These are phyloP conservation scores for Chaetodon trifasciatus DNA, from an alignment of 2,797 vertebrate species.

Conservation along the genomic window DNA sequence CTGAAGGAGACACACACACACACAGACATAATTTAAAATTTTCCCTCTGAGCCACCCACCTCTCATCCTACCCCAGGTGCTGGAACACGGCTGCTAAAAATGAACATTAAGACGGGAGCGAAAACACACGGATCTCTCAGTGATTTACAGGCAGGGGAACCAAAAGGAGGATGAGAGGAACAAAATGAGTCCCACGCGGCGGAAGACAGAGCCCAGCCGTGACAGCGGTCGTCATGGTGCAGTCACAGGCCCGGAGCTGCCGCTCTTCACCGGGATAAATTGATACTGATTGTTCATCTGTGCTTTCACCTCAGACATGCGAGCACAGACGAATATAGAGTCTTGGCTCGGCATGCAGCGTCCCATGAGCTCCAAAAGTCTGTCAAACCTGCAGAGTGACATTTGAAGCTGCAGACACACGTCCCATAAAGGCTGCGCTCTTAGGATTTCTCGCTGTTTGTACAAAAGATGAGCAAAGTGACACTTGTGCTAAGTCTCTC, in stretches of 20 bases:
- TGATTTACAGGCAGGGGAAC: slow-evolving; percentile 41
- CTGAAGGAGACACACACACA: slow-evolving; percentile 25
- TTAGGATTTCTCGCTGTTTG: neutral
- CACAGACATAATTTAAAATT: slow-evolving; percentile 17
- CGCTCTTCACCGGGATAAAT: slow-evolving; percentile 42
- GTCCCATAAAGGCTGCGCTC: neutral
- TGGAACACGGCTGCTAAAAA: slow-evolving; percentile 59
- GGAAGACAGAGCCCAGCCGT: slow-evolving; percentile 60
- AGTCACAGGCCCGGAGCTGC: slow-evolving; percentile 52
- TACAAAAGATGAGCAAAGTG: no score
- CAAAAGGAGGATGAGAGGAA: no score
- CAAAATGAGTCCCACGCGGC: slow-evolving; percentile 66
- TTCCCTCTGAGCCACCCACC: slow-evolving; percentile 47
- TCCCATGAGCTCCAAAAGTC: neutral
- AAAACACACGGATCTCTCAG: slow-evolving; percentile 43
- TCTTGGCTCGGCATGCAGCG: neutral
- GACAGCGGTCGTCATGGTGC: slow-evolving; percentile 72
- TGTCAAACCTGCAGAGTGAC: neutral
- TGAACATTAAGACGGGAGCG: slow-evolving; percentile 55
- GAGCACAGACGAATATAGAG: slow-evolving; percentile 5
- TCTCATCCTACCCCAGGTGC: slow-evolving; percentile 68
- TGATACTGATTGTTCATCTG: slow-evolving; percentile 46
- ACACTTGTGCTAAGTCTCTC: neutral
- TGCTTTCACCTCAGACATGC: slow-evolving; percentile 32
- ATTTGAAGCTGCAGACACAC: neutral